Base-by-base conservation (phyloP, 2,113 vertebrate species). In the Neogobius melanostomus region DNA sequence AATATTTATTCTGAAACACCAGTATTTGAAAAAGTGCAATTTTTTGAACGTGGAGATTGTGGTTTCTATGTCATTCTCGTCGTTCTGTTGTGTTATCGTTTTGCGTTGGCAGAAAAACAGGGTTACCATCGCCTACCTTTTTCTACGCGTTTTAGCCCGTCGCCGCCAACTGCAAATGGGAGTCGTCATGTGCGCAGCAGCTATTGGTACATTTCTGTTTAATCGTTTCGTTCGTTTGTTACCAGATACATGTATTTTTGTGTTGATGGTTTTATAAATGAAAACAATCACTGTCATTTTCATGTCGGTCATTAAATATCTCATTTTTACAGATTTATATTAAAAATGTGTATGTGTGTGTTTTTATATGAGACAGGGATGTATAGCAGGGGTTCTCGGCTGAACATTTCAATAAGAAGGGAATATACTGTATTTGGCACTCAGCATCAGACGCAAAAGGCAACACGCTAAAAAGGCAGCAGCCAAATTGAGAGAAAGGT, bases 21-120 rank as follows among this genome's bases (percentile, higher is more conserved):
- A 90, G 89, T 90, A 90, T 90, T 88, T 91, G 86, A 69, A 90
- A 88, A 90, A 88, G 90, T 91, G 92, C 92, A 92, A 92, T 94
- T 95, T 83, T 47, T 59, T 56, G 11, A 56, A 75, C 82, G 86
- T 91, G 69, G 46, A 81, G 80, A 77, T 88, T 89, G 92, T 95
- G 94, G 92, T 93, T 95, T 89, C 85, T 92, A 93, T 85, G 87
- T 93, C 93, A 89, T 93, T 90, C 89, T 67, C 52, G 50, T 78
- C 56, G 46, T 77, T 49, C 64, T 48, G 48, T 76, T 63, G 54
- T 10, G 74, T 73, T 56, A 63, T 84, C 50, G 49, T 77, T 56
- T 78, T 84, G 74, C 77, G 83, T 86, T 85, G 61, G 46, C 63
- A 76, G 71, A 85, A 84, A n/a, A 61, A 72, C 85, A 86, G 81